Conservation (phyloP, 2,888 invertebrate genomes). For the Aelia acuminata region DNA sequence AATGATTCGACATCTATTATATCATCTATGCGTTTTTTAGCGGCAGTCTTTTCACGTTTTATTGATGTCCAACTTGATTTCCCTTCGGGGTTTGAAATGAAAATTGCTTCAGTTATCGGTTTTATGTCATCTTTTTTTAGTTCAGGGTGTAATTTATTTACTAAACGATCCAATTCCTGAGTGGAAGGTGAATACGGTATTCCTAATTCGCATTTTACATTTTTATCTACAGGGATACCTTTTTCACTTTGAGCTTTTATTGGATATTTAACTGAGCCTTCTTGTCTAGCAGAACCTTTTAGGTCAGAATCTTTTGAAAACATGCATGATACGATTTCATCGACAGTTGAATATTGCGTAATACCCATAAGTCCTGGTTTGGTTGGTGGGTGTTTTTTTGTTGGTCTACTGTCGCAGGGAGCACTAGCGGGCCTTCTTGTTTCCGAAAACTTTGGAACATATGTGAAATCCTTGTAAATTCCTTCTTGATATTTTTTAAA, state of each 20-base stretch:
- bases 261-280: not conserved
- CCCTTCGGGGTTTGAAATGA: not conserved
- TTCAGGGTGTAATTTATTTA: constrained; percentile 7
- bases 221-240: not conserved
- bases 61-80: not conserved
- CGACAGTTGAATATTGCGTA: not conserved
- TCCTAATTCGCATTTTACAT: too few species aligned
- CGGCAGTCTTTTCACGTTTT: not conserved
- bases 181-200: not conserved
- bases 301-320: not conserved
- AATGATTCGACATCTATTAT: constrained; percentile 2
- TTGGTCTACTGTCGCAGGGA: not conserved
- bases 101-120: too few species aligned
- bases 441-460: not conserved
- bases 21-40: not conserved
- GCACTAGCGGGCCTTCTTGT: not conserved
- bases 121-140: not conserved
- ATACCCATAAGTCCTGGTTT: not conserved
- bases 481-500: not conserved
- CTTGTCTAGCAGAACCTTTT: not conserved
- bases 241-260: not conserved
- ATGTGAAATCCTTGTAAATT: not conserved
- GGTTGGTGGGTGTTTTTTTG: not conserved
- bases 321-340: constrained; percentile 5
- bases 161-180: not conserved